These are phyloP conservation scores for Hemitrygon akajei DNA, from an alignment of 2,797 vertebrate species.

Conservation along the genomic window DNA sequence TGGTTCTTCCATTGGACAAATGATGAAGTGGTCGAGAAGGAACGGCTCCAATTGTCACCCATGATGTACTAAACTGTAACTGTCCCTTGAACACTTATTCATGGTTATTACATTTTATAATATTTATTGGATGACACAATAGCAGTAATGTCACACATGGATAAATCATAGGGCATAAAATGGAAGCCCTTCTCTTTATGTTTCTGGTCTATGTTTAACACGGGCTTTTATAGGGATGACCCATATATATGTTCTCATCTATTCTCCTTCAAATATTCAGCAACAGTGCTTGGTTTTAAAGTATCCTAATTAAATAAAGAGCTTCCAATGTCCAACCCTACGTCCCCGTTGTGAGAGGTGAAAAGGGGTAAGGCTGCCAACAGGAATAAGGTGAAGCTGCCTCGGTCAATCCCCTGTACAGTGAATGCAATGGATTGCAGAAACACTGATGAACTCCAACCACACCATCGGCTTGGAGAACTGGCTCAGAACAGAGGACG, in stretches of 20 bases:
- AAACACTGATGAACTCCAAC: too few relatives aligned
- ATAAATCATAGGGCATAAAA: neutral
- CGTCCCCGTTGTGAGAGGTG: too few relatives aligned
- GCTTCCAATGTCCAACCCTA: too few relatives aligned
- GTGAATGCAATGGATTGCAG: too few relatives aligned
- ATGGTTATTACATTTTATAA: neutral
- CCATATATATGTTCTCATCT: neutral
- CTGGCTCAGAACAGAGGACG: too few relatives aligned
- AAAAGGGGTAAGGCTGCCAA: too few relatives aligned
- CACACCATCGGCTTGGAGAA: too few relatives aligned
- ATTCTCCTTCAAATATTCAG: constrained; percentile 4
- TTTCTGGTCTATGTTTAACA: neutral
- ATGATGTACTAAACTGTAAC: neutral
- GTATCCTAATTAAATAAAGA: constrained; percentile 1
- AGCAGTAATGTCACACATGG: neutral
- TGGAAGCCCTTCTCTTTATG: neutral
- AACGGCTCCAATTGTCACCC: neutral
- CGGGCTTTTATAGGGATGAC: neutral
- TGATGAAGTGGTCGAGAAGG: neutral
- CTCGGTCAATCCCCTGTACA: too few relatives aligned
- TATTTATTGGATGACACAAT: neutral
- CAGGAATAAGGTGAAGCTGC: too few relatives aligned
- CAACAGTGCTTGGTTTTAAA: neutral
- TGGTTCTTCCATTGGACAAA: neutral
- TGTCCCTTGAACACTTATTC: neutral